phyloP scores from a whole-genome alignment of 1,140 invertebrate genomes.

The Brachionus asplanchnoidis region DNA sequence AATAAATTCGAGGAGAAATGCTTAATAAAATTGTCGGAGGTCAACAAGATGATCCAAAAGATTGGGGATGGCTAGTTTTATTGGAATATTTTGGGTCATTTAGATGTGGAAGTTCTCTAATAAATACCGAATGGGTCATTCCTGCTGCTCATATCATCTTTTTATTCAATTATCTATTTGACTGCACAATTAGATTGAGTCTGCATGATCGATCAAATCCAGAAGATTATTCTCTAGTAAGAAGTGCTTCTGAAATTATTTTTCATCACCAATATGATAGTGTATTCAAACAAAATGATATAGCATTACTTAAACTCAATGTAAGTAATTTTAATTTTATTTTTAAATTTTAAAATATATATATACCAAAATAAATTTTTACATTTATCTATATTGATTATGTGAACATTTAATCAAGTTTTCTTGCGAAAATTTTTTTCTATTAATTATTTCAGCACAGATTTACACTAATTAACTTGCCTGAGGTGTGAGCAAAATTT shows the following conservation, averaged over 20 bases:
- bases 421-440: no score
- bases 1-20: not conserved
- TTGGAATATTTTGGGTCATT: not conserved
- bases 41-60: not conserved
- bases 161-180: not conserved
- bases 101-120: constrained; percentile 59
- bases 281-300: not conserved
- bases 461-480: no score
- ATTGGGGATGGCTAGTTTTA: constrained; percentile 36
- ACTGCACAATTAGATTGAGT: not conserved
- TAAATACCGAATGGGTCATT: constrained; percentile 63
- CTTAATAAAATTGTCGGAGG: constrained; percentile 29
- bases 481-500: no score
- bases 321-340: not conserved
- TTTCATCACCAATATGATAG: not conserved
- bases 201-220: not conserved
- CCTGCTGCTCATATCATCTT: constrained; percentile 66
- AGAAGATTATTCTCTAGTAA: not conserved
- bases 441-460: no score
- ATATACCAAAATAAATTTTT: no score
- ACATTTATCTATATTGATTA: no score
- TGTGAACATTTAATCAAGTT: no score
- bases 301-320: constrained; percentile 30
- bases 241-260: not conserved
- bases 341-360: no score